These are phyloP conservation scores for Tethea ocularis DNA, from an alignment of 2,888 invertebrate species.

Conservation along the genomic window DNA sequence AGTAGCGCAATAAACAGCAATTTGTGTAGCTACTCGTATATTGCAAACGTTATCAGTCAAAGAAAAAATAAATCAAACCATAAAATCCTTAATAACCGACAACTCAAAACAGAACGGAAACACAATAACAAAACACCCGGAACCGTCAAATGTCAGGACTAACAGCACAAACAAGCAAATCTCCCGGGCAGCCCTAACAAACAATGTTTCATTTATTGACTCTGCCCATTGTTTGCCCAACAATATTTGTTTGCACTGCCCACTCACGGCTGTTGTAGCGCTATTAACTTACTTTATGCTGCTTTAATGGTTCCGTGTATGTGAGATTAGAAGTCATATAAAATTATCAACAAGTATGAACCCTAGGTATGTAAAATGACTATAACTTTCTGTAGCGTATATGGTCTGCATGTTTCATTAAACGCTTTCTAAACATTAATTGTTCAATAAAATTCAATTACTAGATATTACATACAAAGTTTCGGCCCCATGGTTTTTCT, in stretches of 20 bases:
- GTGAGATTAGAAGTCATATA: conserved; percentile 4
- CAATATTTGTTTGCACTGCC: conserved; percentile 11
- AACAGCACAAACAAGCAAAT: neutral
- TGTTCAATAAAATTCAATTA: too few species aligned
- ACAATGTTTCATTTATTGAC: conserved; percentile 29
- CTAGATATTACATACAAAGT: too few species aligned
- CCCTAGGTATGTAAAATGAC: too few species aligned
- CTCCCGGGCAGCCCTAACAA: conserved; percentile 19
- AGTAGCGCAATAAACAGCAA: too few species aligned
- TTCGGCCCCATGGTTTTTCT: too few species aligned
- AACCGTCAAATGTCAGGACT: neutral
- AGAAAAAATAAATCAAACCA: neutral
- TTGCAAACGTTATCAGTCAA: too few species aligned
- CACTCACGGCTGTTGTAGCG: conserved; percentile 8
- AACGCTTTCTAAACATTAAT: too few species aligned
- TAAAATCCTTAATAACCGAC: too few species aligned
- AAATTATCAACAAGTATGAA: too few species aligned
- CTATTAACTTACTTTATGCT: conserved; percentile 8
- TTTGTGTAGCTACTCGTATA: too few species aligned
- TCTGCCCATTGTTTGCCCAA: conserved; percentile 19
- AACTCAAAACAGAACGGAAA: too few species aligned
- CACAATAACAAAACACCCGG: neutral
- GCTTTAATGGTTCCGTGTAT: conserved; percentile 2
- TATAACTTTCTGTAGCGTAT: neutral
- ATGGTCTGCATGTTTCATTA: too few species aligned